Conservation (phyloP, 2,113 vertebrate species). For the Rhinolophus sinicus region DNA sequence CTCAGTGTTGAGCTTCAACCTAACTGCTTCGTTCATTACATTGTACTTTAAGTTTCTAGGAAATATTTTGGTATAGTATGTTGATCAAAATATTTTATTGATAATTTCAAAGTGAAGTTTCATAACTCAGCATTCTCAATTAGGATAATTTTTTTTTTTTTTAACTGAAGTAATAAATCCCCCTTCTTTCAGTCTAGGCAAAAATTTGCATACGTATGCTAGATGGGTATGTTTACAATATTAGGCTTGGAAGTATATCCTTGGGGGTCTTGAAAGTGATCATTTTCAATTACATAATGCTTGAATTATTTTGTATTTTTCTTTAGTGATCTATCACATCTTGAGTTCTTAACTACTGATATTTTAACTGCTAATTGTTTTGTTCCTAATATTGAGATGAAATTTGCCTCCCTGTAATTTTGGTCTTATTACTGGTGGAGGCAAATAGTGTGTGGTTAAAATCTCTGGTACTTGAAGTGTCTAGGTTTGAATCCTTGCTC, state of each 20-base stretch:
- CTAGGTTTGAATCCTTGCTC: not conserved
- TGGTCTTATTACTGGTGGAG: not conserved
- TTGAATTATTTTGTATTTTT: conserved; percentile 25
- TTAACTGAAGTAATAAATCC: not conserved
- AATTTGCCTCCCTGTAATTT: not conserved
- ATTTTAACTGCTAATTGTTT: conserved; percentile 38
- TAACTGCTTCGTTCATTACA: not conserved
- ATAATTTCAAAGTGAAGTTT: conserved; percentile 5
- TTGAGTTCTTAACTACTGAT: conserved; percentile 2
- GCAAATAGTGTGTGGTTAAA: not conserved
- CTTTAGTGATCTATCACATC: not conserved
- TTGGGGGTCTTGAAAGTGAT: conserved; percentile 2
- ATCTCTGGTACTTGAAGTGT: not conserved
- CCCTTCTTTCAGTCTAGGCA: not conserved
- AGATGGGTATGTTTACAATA: not conserved
- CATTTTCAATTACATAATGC: not conserved
- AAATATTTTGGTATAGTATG: not conserved
- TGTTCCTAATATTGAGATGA: not conserved
- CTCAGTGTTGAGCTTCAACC: not conserved
- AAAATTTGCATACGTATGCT: not conserved
- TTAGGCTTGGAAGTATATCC: not conserved
- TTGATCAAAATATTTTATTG: not conserved
- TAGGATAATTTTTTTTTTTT: not conserved
- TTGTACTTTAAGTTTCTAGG: conserved; percentile 20
- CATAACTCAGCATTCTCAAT: not conserved